Evolutionary conservation across 2,113 vertebrate genomes (phyloP).

Genomic region (Pituophis catenifer): DNA sequence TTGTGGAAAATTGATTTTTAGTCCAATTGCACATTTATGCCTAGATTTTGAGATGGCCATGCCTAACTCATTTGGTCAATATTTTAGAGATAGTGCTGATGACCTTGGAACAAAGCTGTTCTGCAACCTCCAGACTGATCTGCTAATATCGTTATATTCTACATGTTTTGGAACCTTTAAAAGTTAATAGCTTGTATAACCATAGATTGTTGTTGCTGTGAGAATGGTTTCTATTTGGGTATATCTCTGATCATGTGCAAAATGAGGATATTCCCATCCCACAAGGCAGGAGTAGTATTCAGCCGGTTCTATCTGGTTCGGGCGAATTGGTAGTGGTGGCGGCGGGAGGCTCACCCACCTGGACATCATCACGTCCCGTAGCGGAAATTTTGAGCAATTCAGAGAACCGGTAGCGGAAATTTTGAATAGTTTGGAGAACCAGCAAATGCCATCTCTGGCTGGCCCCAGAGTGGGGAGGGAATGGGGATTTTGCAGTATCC

Average conservation of each 20-base stretch:
- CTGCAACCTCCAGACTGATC: not conserved
- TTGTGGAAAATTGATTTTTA: conserved; percentile 2
- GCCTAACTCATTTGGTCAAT: not conserved
- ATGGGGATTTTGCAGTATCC: no score
- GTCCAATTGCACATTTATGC: not conserved
- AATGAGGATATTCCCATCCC: not conserved
- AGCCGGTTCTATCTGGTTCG: no score
- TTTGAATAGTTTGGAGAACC: no score
- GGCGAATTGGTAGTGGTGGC: no score
- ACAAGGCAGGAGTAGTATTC: not conserved
- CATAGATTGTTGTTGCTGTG: not conserved
- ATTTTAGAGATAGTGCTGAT: not conserved
- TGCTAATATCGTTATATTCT: not conserved
- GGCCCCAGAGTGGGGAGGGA: no score
- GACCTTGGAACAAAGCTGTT: not conserved
- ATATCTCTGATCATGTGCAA: not conserved
- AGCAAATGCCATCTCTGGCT: no score
- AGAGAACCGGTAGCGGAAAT: no score
- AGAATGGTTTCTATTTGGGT: not conserved
- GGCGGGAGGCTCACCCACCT: no score
- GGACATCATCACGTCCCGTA: no score
- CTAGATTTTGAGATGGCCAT: conserved; percentile 18
- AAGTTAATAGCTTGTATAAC: not conserved
- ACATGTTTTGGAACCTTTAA: not conserved
- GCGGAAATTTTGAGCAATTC: no score